Evolutionary conservation across 2,888 invertebrate genomes (phyloP).

Genomic region (Lepidochitona cinerea): DNA sequence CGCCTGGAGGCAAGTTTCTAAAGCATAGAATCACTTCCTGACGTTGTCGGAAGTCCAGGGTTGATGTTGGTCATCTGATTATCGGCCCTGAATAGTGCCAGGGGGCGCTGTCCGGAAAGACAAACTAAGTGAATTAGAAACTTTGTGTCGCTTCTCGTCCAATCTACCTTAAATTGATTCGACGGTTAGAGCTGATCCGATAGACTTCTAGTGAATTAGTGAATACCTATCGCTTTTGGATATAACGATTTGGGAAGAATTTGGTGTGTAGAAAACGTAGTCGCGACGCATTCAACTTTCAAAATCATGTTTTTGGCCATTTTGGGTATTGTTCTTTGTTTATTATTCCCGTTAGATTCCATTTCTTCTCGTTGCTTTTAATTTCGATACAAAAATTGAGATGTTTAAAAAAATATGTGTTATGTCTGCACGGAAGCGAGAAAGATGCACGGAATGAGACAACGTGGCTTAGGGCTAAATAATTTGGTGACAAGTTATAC

Average conservation of each 20-base stretch:
- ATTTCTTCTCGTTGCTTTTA: neutral
- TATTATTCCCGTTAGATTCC: too few relatives aligned
- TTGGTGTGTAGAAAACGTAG: too few relatives aligned
- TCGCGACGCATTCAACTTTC: too few relatives aligned
- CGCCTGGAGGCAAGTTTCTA: too few relatives aligned
- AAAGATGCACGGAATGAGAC: too few relatives aligned
- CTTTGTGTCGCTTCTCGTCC: neutral
- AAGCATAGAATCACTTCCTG: too few relatives aligned
- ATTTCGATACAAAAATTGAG: neutral
- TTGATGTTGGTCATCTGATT: neutral
- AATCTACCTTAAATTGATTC: neutral
- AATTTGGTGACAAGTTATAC: conserved; percentile 6
- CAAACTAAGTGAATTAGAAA: conserved; percentile 4
- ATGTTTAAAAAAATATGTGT: neutral
- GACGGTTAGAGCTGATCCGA: neutral
- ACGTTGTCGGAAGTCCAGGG: neutral
- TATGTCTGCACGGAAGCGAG: neutral
- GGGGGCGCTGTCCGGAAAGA: neutral
- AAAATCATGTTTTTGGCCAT: too few relatives aligned
- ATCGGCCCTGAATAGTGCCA: neutral
- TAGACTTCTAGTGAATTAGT: too few relatives aligned
- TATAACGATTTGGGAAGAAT: too few relatives aligned
- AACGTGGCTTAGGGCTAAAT: neutral
- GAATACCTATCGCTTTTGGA: too few relatives aligned
- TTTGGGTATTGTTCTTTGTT: too few relatives aligned